Base-by-base conservation (phyloP, 2,113 vertebrate genomes). In the Psilopsiagon aymara region DNA sequence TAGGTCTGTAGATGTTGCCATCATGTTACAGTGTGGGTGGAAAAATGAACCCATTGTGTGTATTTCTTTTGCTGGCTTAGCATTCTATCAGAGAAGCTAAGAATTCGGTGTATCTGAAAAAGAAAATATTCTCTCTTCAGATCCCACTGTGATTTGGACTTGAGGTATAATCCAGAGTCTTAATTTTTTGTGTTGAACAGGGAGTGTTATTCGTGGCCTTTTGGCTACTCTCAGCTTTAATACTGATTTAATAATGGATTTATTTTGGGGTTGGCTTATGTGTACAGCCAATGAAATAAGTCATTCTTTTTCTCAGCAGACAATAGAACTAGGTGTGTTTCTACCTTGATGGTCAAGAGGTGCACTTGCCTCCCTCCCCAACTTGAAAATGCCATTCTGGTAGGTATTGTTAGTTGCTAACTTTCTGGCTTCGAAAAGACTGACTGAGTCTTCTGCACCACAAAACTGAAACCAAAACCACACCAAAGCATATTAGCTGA, bases 301-400 rank as follows among this genome's bases (percentile, higher is more conserved):
- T 47, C 1, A 63, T 77, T 73, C n/a, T 93, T 88, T 66, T 21
- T 55, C 31, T 78, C 35, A 28, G 43, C 13, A 41, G 52, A n/a
- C 11, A 23, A 20, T 27, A 27, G 9, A 8, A 35, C 14, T 70
- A 60, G 37, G 19, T 62, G 17, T n/a, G 6, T 17, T 94, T 85
- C 67, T 76, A 25, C 39, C 16, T 27, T 37, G 20, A 60, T 51
- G 44, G 43, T 17, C 25, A 55, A 37, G 39, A 28, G 16, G 20
- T 37, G 8, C 63, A 13, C 2, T 69, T 29, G 3, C 5, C 5
- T 3, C 1, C 1, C 2, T 1, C 6, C 2, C 9, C 1, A 7
- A 3, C 17, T 31, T 78, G 29, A 24, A 60, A 51, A 23, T 88
- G 55, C n/a, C 12, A 3, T 52, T 84, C 64, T 77, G 46, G 47